These are phyloP conservation scores for Ochropacha duplaris DNA, from an alignment of 2,888 invertebrate genomes.

Conservation along the genomic window DNA sequence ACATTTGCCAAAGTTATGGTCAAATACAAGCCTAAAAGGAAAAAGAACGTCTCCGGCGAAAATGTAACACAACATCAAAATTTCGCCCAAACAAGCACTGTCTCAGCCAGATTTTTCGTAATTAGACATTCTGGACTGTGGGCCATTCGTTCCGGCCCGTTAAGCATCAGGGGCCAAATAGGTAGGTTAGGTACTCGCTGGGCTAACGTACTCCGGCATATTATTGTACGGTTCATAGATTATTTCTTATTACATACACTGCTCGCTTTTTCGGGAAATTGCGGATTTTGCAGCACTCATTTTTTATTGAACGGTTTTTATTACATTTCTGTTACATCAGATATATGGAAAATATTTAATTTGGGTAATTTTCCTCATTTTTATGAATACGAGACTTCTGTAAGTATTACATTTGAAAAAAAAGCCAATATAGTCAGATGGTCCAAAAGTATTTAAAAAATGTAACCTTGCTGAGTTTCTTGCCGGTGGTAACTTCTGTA, in stretches of 20 bases:
- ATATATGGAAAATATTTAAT: not conserved
- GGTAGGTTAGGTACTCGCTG: conserved; percentile 19
- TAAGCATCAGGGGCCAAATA: conserved; percentile 5
- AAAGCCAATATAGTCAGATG: no score
- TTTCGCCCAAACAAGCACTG: conserved; percentile 1
- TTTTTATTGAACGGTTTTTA: not conserved
- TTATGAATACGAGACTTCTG: no score
- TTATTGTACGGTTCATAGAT: conserved; percentile 1
- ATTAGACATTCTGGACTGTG: conserved; percentile 24
- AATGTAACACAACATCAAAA: not conserved
- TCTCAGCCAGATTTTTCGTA: conserved; percentile 26
- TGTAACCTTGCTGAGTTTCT: no score
- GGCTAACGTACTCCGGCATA: not conserved
- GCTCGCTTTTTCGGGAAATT: not conserved
- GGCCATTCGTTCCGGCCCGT: conserved; percentile 10
- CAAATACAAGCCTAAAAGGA: not conserved
- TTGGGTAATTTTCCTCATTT: not conserved
- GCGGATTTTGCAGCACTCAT: not conserved
- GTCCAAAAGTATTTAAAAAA: no score
- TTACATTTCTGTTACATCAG: not conserved
- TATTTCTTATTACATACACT: not conserved
- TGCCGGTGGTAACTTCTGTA: no score
- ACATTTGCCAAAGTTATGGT: not conserved
- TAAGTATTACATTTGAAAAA: no score
- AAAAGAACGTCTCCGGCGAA: not conserved